These are phyloP conservation scores for Dicyrtomina minuta DNA, from an alignment of 2,888 invertebrate genomes.

Conservation along the genomic window DNA sequence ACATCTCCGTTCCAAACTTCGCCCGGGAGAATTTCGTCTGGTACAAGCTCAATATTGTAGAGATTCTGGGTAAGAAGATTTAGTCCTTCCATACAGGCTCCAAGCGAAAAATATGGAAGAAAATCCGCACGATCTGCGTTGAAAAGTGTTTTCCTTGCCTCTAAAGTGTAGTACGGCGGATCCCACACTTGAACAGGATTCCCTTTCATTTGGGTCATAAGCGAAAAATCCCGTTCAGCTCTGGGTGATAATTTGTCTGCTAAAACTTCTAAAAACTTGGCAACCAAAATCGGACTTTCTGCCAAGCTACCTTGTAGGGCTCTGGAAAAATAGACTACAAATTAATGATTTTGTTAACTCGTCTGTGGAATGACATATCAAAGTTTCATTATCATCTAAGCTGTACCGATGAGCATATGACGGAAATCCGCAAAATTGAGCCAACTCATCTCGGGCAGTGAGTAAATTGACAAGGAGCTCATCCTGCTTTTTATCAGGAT, in stretches of 20 bases:
- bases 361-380: no score
- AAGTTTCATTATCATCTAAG: no score
- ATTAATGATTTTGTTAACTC: conserved; percentile 11
- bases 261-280: conserved; percentile 75
- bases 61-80: conserved; percentile 80
- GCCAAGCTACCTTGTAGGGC: conserved; percentile 85
- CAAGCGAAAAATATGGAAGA: conserved; percentile 84
- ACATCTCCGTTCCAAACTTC: conserved; percentile 89
- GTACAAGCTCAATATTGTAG: conserved; percentile 76
- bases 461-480: conserved; percentile 71
- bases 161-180: conserved; percentile 77
- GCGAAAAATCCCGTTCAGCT: conserved; percentile 72
- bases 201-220: conserved; percentile 75
- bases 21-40: conserved; percentile 70
- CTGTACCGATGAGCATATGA: conserved; percentile 76
- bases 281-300: conserved; percentile 76
- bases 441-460: conserved; percentile 73
- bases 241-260: conserved; percentile 69
- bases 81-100: conserved; percentile 96
- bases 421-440: conserved; percentile 82
- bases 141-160: conserved; percentile 70
- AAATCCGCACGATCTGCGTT: conserved; percentile 67
- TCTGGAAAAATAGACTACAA: conserved; percentile 59
- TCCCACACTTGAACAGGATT: conserved; percentile 69
- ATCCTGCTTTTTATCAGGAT: conserved; percentile 77